Conservation (phyloP, 37 sponge, comb jelly and placozoan species). For the Beroe forskalii region DNA sequence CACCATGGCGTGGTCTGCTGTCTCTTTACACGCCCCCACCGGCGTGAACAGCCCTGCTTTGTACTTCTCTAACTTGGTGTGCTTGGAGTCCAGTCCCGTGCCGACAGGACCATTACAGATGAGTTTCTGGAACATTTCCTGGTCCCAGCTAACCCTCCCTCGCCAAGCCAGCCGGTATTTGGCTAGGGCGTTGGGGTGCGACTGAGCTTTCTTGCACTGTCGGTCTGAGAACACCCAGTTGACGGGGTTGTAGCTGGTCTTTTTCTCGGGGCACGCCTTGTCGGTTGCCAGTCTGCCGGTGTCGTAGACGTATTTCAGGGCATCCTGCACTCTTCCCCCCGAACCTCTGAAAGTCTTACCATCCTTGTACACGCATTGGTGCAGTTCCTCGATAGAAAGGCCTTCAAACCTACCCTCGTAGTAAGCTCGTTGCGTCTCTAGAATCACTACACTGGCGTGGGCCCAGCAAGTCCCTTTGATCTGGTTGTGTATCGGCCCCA, state of each 20-base stretch:
- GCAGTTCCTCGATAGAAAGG: background rate
- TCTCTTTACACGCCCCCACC: background rate
- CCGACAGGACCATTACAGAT: background rate
- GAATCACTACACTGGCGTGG: background rate
- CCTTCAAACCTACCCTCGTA: background rate
- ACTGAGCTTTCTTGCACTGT: background rate
- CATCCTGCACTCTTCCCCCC: background rate
- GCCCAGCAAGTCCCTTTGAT: background rate
- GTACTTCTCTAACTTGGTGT: background rate
- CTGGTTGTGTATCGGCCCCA: background rate
- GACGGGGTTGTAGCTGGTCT: background rate
- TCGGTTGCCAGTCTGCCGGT: background rate
- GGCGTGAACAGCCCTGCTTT: background rate
- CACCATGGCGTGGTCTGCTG: background rate
- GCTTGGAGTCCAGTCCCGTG: background rate
- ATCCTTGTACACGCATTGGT: background rate
- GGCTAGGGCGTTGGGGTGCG: background rate
- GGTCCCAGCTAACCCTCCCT: background rate
- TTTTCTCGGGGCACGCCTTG: background rate
- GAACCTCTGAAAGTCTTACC: background rate
- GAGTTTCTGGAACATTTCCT: background rate
- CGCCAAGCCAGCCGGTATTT: background rate
- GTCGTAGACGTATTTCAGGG: background rate
- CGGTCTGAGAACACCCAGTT: background rate
- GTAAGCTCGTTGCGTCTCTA: background rate